A percentile compares a stretch with the other conserved stretches of the same genome.
Evolutionary conservation across 2,113 vertebrate genomes (phyloP).

Genomic region (Lampris incognitus): DNA sequence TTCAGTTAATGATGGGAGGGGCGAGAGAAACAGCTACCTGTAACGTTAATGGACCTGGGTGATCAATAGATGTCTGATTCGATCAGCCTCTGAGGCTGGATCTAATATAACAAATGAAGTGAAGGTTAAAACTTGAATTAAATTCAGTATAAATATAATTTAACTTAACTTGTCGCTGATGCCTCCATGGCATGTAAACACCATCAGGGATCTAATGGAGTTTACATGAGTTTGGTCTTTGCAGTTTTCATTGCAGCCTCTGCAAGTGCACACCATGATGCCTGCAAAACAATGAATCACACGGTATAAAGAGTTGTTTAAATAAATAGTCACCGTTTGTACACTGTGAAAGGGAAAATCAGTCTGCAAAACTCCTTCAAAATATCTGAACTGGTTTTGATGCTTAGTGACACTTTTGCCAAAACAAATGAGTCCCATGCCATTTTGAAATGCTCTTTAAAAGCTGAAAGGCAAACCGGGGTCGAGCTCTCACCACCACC

Average conservation of each 20-base stretch:
- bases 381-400: constrained; percentile 8
- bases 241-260: constrained; percentile 13
- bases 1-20: not conserved
- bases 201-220: not conserved
- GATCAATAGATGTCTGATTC: not conserved
- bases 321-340: constrained; percentile 40
- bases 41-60: constrained; percentile 20
- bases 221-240: not conserved
- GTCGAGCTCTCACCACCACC: not conserved
- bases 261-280: constrained; percentile 4
- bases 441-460: constrained; percentile 27
- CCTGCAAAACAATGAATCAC: constrained; percentile 36
- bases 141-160: not conserved
- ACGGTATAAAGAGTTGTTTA: constrained; percentile 1
- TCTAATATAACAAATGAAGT: too few relatives aligned
- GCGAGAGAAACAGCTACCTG: constrained; percentile 5
- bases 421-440: not conserved
- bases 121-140: too few relatives aligned
- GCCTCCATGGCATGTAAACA: too few relatives aligned
- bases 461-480: constrained; percentile 21
- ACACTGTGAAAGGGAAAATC: not conserved
- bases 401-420: constrained; percentile 4
- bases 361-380: constrained; percentile 24
- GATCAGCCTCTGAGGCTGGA: constrained; percentile 1
- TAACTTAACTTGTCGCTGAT: not conserved